These are phyloP conservation scores for Pyxicephalus adspersus DNA, from an alignment of 2,113 vertebrate species.

Conservation along the genomic window DNA sequence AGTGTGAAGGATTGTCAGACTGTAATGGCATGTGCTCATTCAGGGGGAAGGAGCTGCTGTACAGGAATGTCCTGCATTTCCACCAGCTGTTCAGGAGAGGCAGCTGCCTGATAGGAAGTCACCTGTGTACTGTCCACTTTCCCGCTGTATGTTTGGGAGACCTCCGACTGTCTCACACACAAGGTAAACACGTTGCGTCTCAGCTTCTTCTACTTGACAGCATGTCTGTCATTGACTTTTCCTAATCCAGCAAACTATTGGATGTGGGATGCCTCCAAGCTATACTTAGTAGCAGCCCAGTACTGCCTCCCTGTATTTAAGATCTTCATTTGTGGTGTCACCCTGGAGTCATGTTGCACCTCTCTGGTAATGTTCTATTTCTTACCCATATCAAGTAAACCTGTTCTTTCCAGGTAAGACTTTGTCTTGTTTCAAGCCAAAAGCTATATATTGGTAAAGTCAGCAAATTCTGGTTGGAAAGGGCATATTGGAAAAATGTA, in stretches of 20 bases:
- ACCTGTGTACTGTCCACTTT: conserved; percentile 25
- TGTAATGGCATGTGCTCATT: conserved; percentile 30
- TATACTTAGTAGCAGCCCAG: conserved; percentile 50
- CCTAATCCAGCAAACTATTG: conserved; percentile 19
- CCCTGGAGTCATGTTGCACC: conserved; percentile 49
- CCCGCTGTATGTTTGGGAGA: background rate
- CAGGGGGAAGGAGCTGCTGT: conserved; percentile 11
- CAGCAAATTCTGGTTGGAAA: too few species aligned
- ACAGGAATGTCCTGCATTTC: conserved; percentile 49
- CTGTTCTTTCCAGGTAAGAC: conserved; percentile 27
- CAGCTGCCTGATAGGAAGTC: conserved; percentile 27
- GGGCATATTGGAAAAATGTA: too few species aligned
- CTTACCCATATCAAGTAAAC: conserved; percentile 30
- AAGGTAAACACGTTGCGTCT: conserved; percentile 12
- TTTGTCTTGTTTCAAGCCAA: background rate
- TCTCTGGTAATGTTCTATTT: conserved; percentile 27
- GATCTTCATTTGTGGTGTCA: conserved; percentile 27
- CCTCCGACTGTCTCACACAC: background rate
- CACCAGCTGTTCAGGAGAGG: conserved; percentile 20
- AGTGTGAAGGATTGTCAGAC: conserved; percentile 38
- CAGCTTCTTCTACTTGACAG: background rate
- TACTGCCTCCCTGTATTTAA: conserved; percentile 33
- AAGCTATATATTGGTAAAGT: too few species aligned
- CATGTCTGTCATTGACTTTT: conserved; percentile 20
- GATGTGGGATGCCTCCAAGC: conserved; percentile 37